Percentiles rank a stretch among this genome's conserved stretches.
These are phyloP conservation scores for Hoplodrina blanda DNA, from an alignment of 2,888 invertebrate genomes.

Conservation along the genomic window DNA sequence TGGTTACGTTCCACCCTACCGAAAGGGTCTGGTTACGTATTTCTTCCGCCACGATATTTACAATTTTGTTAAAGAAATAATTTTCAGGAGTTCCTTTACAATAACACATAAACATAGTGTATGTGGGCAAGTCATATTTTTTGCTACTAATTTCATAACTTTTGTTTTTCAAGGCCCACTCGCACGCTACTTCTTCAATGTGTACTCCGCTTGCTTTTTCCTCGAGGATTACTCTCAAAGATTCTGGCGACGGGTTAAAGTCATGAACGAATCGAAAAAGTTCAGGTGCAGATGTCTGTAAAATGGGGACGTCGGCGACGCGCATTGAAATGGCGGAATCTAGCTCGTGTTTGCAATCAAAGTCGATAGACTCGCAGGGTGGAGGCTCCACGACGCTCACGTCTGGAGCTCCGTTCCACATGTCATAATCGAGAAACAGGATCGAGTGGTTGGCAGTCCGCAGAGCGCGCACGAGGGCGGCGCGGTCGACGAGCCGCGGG, in stretches of 20 bases:
- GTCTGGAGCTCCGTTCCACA: constrained; percentile 26
- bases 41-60: not conserved
- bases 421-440: constrained; percentile 52
- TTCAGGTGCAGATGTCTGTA: constrained; percentile 3
- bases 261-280: constrained; percentile 5
- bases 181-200: constrained; percentile 31
- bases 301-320: constrained; percentile 11
- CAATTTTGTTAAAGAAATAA: not conserved
- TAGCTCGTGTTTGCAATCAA: constrained; percentile 26
- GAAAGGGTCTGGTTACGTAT: not conserved
- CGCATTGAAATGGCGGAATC: constrained; percentile 33
- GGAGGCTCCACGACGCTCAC: constrained; percentile 36
- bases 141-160: not conserved
- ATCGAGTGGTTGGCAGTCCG: constrained; percentile 37
- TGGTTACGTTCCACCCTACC: rapidly evolving
- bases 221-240: constrained; percentile 24
- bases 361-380: constrained; percentile 2
- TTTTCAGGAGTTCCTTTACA: constrained; percentile 56
- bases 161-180: not conserved
- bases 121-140: not conserved
- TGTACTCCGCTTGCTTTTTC: constrained; percentile 7
- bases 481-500: not conserved
- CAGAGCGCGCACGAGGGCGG: not conserved
- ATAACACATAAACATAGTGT: not conserved
- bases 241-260: constrained; percentile 15